phyloP scores from a whole-genome alignment of 2,888 invertebrate species.

The Caenorhabditis doughertyi region DNA sequence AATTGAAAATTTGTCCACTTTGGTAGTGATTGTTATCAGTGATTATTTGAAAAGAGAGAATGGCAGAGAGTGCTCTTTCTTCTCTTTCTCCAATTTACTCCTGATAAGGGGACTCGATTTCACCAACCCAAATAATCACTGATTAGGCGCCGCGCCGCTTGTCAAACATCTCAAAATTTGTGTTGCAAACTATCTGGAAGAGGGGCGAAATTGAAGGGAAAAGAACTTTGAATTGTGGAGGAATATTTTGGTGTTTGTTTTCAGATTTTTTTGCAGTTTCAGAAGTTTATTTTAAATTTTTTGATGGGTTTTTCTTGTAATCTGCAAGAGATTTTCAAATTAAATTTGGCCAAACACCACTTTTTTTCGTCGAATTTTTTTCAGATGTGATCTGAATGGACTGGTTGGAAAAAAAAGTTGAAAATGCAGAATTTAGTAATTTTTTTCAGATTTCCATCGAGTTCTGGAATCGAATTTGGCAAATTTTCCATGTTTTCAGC shows the following conservation, averaged over 20 bases:
- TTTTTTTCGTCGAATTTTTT: no score
- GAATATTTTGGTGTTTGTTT: neutral
- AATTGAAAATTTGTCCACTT: slow-evolving; percentile 41
- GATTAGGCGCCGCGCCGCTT: slow-evolving; percentile 49
- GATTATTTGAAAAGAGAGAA: slow-evolving; percentile 26
- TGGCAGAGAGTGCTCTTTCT: slow-evolving; percentile 33
- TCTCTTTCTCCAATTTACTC: neutral
- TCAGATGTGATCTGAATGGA: no score
- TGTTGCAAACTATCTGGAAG: slow-evolving; percentile 13
- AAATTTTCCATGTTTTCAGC: no score
- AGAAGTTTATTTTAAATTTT: no score
- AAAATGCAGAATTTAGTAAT: no score
- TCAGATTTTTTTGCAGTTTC: neutral
- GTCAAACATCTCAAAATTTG: slow-evolving; percentile 30
- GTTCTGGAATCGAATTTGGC: no score
- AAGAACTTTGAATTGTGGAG: neutral
- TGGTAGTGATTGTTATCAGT: slow-evolving; percentile 1
- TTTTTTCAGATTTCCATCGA: no score
- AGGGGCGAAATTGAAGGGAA: neutral
- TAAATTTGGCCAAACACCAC: no score
- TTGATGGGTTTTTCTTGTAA: no score
- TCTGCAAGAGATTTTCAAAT: no score
- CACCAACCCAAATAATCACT: slow-evolving; percentile 44
- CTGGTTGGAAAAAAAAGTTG: no score
- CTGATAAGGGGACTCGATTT: no score